Evolutionary conservation across 2,113 vertebrate genomes (phyloP).

Genomic region (Alectura lathami): DNA sequence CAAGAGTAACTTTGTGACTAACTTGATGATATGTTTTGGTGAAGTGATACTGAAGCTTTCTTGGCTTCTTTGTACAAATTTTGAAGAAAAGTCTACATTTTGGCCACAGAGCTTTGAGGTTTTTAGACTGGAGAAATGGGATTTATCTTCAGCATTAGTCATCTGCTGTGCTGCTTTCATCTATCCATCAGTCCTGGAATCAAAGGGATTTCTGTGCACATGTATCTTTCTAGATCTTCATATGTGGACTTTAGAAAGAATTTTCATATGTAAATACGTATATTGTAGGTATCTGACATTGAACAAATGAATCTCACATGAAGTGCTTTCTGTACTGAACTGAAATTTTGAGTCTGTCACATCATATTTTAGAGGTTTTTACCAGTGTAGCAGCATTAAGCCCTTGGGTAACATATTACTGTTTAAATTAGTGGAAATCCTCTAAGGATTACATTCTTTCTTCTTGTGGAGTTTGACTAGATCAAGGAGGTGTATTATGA

Average conservation of each 20-base stretch:
- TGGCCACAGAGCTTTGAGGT: background rate
- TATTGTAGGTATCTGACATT: background rate
- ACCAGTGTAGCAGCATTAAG: background rate
- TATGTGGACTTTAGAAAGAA: background rate
- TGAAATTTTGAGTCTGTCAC: background rate
- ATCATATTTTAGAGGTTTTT: background rate
- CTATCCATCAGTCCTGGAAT: background rate
- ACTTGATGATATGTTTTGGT: background rate
- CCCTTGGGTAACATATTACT: slow-evolving; percentile 16
- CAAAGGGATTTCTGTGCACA: background rate
- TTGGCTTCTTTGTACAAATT: background rate
- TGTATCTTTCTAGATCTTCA: background rate
- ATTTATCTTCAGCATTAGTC: background rate
- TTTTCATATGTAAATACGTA: background rate
- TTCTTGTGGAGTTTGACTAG: background rate
- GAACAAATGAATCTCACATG: background rate
- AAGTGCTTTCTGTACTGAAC: background rate
- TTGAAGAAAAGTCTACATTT: background rate
- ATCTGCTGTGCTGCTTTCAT: background rate
- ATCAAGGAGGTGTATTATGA: slow-evolving; percentile 21
- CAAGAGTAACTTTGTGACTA: background rate
- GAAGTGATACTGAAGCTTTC: background rate
- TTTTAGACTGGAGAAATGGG: background rate
- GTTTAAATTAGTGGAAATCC: slow-evolving; percentile 37
- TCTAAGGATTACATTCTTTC: slow-evolving; percentile 1